Base-by-base conservation (phyloP, 2,113 vertebrate species). In the Damaliscus lunatus region DNA sequence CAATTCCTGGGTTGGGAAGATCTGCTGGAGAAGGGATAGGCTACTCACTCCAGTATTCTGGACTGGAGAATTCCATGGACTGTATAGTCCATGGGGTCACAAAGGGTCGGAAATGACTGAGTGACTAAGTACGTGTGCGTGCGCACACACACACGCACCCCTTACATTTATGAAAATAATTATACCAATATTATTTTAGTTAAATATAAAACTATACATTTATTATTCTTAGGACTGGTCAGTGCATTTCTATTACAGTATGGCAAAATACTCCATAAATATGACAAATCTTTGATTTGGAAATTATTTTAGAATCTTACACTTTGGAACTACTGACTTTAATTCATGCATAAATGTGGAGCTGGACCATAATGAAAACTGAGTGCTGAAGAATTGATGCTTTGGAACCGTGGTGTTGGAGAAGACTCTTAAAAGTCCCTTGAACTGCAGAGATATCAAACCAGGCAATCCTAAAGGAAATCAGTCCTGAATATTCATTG, bases 221-320 rank as follows among this genome's bases (percentile, higher is more conserved):
- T 92, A 36, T 48, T 80, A 29, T 95, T 94, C 81, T 67, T 90
- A 43, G 80, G n/a, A 90, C 50, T 64, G 27, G 31, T 59, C 46
- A 95, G 60, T 60, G 7, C 4, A 94, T 67, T 27, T 10, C n/a
- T 88, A 64, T 74, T 81, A 46, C 1, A 94, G 14, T 11, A 81
- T 55, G 33, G 40, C 53, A 96, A 92, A 84, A 46, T 57, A 85
- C 7, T 29, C 9, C n/a, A 80, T 84, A 95, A 94, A 29, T 86
- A 81, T 60, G 19, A 67, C 48, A 91, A 90, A 67, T 3, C 15
- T 64, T 91, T 89, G 64, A 84, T 64, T 64, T 92, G 60, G 50
- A 96, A 96, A 95, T 92, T 90, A 92, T 84, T 94, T 96, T 62
- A 91, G 64, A 96, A 59, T 88, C 31, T 95, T 48, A 90, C 6